Base-by-base conservation (phyloP, 53 echinoderm and acorn worm species). In the Henricia sp. region DNA sequence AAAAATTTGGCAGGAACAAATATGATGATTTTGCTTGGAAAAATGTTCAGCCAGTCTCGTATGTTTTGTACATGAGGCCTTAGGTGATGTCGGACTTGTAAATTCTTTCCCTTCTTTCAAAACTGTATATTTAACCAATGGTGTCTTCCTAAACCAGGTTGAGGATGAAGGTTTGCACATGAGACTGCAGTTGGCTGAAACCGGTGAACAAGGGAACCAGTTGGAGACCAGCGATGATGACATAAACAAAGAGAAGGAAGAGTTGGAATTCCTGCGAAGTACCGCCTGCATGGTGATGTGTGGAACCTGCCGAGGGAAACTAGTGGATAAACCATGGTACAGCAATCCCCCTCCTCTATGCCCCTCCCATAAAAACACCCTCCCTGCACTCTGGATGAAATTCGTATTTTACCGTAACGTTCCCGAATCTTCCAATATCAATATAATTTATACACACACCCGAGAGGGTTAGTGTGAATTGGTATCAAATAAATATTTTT, bases 91-190 rank as follows among this genome's bases (percentile, higher is more conserved):
- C n/a, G n/a, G n/a, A n/a, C n/a, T n/a, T n/a, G n/a, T n/a, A n/a
- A n/a, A n/a, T n/a, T n/a, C n/a, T n/a, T n/a, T n/a, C n/a, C n/a
- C n/a, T n/a, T n/a, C n/a, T n/a, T n/a, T n/a, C n/a, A n/a, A n/a
- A n/a, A n/a, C n/a, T n/a, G n/a, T n/a, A n/a, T n/a, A n/a, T n/a
- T n/a, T n/a, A n/a, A n/a, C n/a, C n/a, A n/a, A n/a, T n/a, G n/a
- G n/a, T n/a, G n/a, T n/a, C n/a, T n/a, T 34, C 62, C 28, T 58
- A 4, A 55, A 69, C 14, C 83, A 84, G 90, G 48, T 93, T 19
- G 41, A 60, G 20, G 84, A 85, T 19, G 90, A 90, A 36, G 95
- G 92, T 20, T 50, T 92, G 9, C 95, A 95, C 50, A 76, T 95
- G 72, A 89, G 95, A 36, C 55, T 91, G 41, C 91, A 89, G 78